Conservation (phyloP, 2,888 invertebrate species). For the Hoplodrina ambigua region DNA sequence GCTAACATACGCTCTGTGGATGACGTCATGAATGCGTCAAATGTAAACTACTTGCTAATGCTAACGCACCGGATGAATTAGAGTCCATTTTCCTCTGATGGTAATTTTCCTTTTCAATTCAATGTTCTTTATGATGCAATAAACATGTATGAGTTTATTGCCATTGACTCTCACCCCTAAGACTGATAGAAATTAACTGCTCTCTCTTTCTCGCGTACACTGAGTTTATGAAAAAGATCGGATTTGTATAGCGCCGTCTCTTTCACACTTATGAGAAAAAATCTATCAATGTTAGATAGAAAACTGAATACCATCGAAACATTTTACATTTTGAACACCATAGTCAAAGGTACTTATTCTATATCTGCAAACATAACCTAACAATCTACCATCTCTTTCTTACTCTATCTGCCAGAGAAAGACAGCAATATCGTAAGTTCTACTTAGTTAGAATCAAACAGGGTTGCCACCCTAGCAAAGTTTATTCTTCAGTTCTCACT, state of each 20-base stretch:
- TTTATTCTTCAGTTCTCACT: constrained; percentile 43
- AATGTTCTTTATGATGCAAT: constrained; percentile 16
- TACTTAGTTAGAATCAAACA: constrained; percentile 13
- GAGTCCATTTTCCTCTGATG: constrained; percentile 25
- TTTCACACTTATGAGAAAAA: neutral
- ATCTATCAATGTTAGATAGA: neutral
- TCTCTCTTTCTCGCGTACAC: neutral
- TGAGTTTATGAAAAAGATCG: neutral
- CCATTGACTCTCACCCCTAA: constrained; percentile 3
- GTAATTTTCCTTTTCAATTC: constrained; percentile 27
- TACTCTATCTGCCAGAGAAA: neutral
- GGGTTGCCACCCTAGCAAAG: constrained; percentile 24
- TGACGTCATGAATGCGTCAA: constrained; percentile 46
- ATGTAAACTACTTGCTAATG: constrained; percentile 33
- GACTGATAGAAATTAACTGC: neutral
- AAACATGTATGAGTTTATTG: constrained; percentile 20
- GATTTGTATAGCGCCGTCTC: neutral
- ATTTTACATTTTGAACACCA: neutral
- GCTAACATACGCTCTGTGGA: constrained; percentile 9
- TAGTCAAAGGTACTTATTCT: neutral
- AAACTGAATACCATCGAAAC: neutral
- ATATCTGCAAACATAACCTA: neutral
- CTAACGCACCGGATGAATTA: constrained; percentile 27
- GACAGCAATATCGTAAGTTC: neutral
- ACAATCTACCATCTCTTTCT: neutral